A percentile compares a stretch with the other conserved stretches of the same genome.
These are phyloP conservation scores for Cephus cinctus DNA, from an alignment of 1,140 invertebrate species.

Conservation along the genomic window DNA sequence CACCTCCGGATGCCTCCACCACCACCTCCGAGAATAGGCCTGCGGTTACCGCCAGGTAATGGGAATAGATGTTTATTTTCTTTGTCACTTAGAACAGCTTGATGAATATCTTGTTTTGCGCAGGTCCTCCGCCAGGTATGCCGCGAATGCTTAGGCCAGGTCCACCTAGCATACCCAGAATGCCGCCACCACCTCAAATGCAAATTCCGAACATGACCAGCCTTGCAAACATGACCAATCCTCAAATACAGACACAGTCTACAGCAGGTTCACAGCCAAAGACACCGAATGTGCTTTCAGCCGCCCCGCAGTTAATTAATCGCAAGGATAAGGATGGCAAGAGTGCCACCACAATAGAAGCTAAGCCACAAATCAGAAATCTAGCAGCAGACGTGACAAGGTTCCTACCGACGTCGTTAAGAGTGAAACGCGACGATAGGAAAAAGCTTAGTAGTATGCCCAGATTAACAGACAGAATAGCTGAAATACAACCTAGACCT, in stretches of 20 bases:
- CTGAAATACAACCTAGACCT: slow-evolving; percentile 47
- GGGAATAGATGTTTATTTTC: slow-evolving; percentile 2
- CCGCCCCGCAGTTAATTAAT: slow-evolving; percentile 79
- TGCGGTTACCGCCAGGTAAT: slow-evolving; percentile 53
- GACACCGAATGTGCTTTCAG: slow-evolving; percentile 76
- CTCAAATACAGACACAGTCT: slow-evolving; percentile 41
- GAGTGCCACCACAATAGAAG: slow-evolving; percentile 82
- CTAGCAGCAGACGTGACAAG: slow-evolving; percentile 92
- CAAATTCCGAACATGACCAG: slow-evolving; percentile 41
- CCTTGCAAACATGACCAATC: slow-evolving; percentile 33
- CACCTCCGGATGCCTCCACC: slow-evolving; percentile 59
- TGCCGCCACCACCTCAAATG: slow-evolving; percentile 58
- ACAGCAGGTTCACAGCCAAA: slow-evolving; percentile 39
- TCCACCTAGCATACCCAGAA: slow-evolving; percentile 54
- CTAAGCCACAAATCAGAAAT: slow-evolving; percentile 94
- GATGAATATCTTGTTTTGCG: slow-evolving; percentile 14
- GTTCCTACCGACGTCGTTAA: slow-evolving; percentile 89
- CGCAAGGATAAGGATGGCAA: slow-evolving; percentile 62
- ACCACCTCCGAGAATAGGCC: slow-evolving; percentile 54
- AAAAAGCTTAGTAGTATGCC: slow-evolving; percentile 48
- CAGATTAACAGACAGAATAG: slow-evolving; percentile 47
- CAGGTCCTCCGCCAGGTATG: slow-evolving; percentile 57
- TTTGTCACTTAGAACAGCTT: neutral
- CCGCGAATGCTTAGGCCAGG: slow-evolving; percentile 61
- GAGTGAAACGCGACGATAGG: slow-evolving; percentile 83